phyloP scores from a whole-genome alignment of 2,113 vertebrate species.

The Caracal caracal region DNA sequence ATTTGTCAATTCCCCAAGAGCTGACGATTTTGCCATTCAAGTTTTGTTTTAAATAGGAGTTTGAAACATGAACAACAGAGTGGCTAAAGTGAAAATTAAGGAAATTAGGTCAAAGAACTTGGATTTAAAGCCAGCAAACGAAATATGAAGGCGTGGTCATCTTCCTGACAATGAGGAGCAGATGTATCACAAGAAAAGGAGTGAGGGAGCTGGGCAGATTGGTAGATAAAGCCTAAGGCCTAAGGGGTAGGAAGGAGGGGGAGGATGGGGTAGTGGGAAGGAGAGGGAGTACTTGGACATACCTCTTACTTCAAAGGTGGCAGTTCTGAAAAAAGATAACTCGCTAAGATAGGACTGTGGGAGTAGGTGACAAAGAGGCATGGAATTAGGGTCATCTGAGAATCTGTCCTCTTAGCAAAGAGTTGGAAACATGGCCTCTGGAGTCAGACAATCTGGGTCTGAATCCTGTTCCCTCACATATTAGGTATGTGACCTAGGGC shows the following conservation, averaged over 20 bases:
- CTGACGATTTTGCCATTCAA: neutral
- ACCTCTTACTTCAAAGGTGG: neutral
- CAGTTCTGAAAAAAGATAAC: neutral
- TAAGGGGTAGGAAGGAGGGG: neutral
- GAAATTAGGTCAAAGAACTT: neutral
- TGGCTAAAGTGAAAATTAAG: neutral
- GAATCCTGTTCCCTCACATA: neutral
- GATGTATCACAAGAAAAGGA: neutral
- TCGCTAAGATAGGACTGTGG: neutral
- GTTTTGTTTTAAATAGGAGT: constrained; percentile 7
- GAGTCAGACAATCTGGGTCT: neutral
- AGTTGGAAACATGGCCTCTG: neutral
- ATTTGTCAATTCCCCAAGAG: neutral
- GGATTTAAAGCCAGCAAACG: neutral
- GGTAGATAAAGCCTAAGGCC: neutral
- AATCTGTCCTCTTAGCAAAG: neutral
- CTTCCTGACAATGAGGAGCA: neutral
- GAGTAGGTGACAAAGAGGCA: neutral
- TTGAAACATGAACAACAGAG: neutral
- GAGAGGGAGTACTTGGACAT: too few species aligned
- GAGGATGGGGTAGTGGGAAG: too few species aligned
- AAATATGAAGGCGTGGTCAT: neutral
- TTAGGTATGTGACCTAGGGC: neutral
- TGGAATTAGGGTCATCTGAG: neutral
- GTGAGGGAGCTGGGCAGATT: neutral